phyloP scores from a whole-genome alignment of 2,888 invertebrate genomes.

The Alcis repandata region DNA sequence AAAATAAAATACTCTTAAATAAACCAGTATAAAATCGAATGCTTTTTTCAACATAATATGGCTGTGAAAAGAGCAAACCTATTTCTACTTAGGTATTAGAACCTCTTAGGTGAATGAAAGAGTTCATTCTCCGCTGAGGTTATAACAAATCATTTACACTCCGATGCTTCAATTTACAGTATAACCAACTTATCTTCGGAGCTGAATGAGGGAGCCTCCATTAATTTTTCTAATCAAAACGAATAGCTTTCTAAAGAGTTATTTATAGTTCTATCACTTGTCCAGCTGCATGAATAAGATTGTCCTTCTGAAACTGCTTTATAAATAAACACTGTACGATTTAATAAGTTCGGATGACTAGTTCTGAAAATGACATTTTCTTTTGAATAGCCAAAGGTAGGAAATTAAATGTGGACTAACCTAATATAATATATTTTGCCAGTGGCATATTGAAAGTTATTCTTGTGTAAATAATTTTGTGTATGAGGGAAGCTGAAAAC shows the following conservation, averaged over 20 bases:
- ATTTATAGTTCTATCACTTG: not conserved
- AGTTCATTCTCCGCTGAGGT: slow-evolving; percentile 4
- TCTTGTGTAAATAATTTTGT: not conserved
- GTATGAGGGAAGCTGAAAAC: not conserved
- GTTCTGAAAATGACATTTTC: slow-evolving; percentile 21
- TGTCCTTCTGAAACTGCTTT: not conserved
- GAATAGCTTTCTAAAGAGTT: not conserved
- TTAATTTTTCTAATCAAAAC: not conserved
- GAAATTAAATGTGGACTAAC: slow-evolving; percentile 10
- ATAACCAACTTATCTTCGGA: not conserved
- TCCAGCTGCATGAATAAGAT: not conserved
- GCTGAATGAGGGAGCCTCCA: not conserved
- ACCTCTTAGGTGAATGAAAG: not conserved
- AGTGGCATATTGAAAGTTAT: slow-evolving; percentile 4
- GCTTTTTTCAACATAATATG: not conserved
- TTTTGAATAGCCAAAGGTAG: slow-evolving; percentile 20
- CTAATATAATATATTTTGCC: not conserved
- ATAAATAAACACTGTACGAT: slow-evolving; percentile 10
- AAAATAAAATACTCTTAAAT: too few species aligned
- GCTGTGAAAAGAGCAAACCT: not conserved
- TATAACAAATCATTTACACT: slow-evolving; percentile 19
- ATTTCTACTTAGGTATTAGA: not conserved
- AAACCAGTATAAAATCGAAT: too few species aligned
- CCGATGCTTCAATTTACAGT: slow-evolving; percentile 2
- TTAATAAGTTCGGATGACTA: slow-evolving; percentile 21